phyloP scores from a whole-genome alignment of 1,140 invertebrate species.

The Odontomachus brunneus region DNA sequence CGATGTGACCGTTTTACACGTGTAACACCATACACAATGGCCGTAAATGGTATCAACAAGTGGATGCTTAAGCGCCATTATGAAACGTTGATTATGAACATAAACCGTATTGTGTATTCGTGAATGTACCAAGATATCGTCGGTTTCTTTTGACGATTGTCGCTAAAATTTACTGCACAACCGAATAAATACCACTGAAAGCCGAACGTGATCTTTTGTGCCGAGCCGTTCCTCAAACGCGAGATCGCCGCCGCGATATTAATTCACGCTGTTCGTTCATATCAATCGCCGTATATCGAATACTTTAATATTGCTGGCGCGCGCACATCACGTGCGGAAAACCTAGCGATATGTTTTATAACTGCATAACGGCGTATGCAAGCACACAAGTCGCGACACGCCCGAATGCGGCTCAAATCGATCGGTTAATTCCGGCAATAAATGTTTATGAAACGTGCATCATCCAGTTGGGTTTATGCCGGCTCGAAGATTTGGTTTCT shows the following conservation, averaged over 20 bases:
- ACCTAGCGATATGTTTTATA: background rate
- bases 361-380: background rate
- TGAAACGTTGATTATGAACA: constrained; percentile 78
- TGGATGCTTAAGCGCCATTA: constrained; percentile 81
- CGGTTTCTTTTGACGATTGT: constrained; percentile 71
- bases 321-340: background rate
- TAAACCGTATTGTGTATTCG: constrained; percentile 76
- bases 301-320: too few relatives aligned
- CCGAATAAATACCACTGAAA: constrained; percentile 3
- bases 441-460: constrained; percentile 76
- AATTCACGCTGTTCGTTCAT: constrained; percentile 17
- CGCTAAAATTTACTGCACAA: constrained; percentile 63
- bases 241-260: background rate
- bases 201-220: background rate
- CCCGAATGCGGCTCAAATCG: constrained; percentile 38
- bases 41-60: constrained; percentile 80
- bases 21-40: constrained; percentile 73
- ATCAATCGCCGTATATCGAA: constrained; percentile 26
- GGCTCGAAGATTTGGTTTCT: constrained; percentile 16
- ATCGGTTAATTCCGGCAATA: constrained; percentile 68
- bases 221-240: background rate
- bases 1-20: constrained; percentile 71
- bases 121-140: constrained; percentile 67
- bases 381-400: background rate
- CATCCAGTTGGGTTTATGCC: constrained; percentile 35